Base-by-base conservation (phyloP, 1,140 invertebrate species). In the Micrasema longulum region DNA sequence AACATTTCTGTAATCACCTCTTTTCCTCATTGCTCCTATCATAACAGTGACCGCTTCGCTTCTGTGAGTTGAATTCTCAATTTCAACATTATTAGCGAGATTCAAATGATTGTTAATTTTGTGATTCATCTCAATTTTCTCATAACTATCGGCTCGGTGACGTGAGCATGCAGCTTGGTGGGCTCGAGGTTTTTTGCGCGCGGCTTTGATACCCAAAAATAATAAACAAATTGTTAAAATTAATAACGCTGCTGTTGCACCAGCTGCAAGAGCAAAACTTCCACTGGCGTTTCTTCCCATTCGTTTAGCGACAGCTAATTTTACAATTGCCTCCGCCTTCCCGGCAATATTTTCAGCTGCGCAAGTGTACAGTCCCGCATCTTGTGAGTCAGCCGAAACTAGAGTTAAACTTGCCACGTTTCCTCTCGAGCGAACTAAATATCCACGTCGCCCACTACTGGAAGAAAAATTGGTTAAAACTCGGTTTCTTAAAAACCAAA, bases 321-420 rank as follows among this genome's bases (percentile, higher is more conserved):
- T 91, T 18, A 94, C 89, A 76, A 89, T 89, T 35, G 89, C 88
- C 79, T 92, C 89, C 1, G 88, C 89, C 75, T 87, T 88, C 0
- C 92, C 92, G 7, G 92, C 93, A 80, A 90, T 88, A 79, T 93
- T 95, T 79, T 92, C 91, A 0, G 92, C 92, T 18, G 87, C 86
- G 77, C 93, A 95, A 7, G 87, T 88, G 79, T 93, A 94, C 12
- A 88, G 83, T 23, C 92, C 92, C 18, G 91, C 87, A 80, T 95
- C 92, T 79, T 89, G 88, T 36, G 88, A 78, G 66, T 91, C 91
- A 0, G 89, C 88, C 14, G 88, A 87, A 60, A 89, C 86, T 67
- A 95, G 90, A 2, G 90, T 93, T 76, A 95, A 81, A 79, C 90
- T 91, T 76, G 89, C 92, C 14, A 86, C 82, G 67, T 81, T 80